Percentiles rank a stretch among this genome's conserved stretches.
These are phyloP conservation scores for Apus apus DNA, from an alignment of 2,113 vertebrate genomes.

Conservation along the genomic window DNA sequence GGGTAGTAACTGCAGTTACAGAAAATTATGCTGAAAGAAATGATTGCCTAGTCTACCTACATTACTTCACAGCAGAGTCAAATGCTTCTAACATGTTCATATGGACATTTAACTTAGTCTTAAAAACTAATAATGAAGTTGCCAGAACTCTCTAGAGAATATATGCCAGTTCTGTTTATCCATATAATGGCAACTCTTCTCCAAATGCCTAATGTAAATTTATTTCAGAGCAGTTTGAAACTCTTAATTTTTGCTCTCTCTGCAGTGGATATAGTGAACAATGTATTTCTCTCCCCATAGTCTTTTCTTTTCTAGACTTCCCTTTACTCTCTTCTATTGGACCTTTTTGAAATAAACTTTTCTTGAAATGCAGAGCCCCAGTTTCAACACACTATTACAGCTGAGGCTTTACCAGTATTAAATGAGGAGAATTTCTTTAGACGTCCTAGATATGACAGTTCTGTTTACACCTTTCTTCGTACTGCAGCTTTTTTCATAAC, in stretches of 20 bases:
- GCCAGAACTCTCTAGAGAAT: neutral
- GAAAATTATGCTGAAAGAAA: neutral
- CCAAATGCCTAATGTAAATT: neutral
- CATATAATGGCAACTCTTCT: neutral
- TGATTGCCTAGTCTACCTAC: neutral
- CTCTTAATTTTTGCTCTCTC: neutral
- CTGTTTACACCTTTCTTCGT: neutral
- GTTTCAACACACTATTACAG: neutral
- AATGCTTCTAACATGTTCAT: neutral
- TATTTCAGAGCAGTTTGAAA: neutral
- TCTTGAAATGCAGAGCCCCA: neutral
- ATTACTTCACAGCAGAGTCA: neutral
- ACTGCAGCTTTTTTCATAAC: neutral
- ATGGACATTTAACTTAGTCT: neutral
- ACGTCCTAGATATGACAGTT: conserved; percentile 47
- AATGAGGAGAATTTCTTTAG: neutral
- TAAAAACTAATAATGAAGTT: neutral
- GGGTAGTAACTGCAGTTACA: neutral
- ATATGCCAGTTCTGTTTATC: neutral
- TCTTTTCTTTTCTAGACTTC: neutral
- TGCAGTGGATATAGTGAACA: neutral
- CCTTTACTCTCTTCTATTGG: neutral
- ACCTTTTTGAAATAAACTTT: neutral
- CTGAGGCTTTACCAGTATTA: neutral
- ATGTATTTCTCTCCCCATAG: neutral